Percentiles rank a stretch among this genome's conserved stretches.
phyloP scores from a whole-genome alignment of 2,888 invertebrate species.

The Amblyteles armatorius region DNA sequence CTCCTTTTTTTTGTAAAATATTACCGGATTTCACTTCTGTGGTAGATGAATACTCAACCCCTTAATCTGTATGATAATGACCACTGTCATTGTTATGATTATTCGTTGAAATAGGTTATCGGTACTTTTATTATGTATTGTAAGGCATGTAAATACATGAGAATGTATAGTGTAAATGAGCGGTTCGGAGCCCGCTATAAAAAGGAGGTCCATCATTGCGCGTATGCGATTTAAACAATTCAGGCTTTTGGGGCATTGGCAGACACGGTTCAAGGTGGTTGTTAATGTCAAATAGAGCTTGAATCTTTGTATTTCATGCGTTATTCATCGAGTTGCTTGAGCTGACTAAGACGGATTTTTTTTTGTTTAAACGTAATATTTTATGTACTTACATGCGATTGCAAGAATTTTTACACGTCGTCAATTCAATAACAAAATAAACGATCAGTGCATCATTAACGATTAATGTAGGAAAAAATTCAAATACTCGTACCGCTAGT shows the following conservation, averaged over 20 bases:
- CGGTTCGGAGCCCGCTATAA: slow-evolving; percentile 17
- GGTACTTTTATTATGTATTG: neutral
- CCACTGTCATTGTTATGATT: slow-evolving; percentile 6
- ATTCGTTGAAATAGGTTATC: neutral
- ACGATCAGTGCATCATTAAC: no score
- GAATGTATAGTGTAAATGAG: slow-evolving; percentile 2
- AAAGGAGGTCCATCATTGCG: slow-evolving; percentile 9
- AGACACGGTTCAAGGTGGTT: neutral
- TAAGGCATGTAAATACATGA: neutral
- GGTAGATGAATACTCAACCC: neutral
- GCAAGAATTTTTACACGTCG: no score
- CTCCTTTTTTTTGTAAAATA: neutral
- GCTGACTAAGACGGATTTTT: no score
- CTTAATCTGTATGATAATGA: slow-evolving; percentile 1
- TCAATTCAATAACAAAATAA: no score
- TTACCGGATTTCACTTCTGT: neutral
- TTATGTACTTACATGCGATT: no score
- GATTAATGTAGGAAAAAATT: no score
- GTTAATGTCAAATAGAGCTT: neutral
- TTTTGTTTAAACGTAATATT: no score
- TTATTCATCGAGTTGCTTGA: neutral
- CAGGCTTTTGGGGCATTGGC: slow-evolving; percentile 11
- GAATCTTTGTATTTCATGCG: slow-evolving; percentile 13
- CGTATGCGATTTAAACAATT: slow-evolving; percentile 27
- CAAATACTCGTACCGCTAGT: no score